Percentiles rank a stretch among this genome's conserved stretches.
These are phyloP conservation scores for Neomonachus schauinslandi DNA, from an alignment of 2,113 vertebrate genomes.

Conservation along the genomic window DNA sequence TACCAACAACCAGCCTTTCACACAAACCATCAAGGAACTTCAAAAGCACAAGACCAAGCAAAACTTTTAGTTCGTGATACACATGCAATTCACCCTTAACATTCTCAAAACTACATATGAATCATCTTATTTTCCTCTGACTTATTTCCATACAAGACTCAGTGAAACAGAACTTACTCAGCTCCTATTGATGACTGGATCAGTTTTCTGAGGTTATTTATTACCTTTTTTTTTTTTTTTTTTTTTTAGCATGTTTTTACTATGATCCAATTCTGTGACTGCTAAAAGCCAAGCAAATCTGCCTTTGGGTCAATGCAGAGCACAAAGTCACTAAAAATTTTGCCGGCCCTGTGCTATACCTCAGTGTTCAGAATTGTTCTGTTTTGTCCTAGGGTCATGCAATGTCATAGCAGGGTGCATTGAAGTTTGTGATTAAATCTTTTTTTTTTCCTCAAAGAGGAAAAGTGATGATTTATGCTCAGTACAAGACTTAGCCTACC, in stretches of 20 bases:
- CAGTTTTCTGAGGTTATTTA: slow-evolving; percentile 22
- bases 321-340: not conserved
- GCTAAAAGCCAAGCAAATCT: slow-evolving; percentile 19
- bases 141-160: slow-evolving; percentile 29
- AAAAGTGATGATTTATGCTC: not conserved
- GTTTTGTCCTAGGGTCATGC: not conserved
- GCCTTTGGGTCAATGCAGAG: not conserved
- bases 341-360: too few relatives aligned
- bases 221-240: not conserved
- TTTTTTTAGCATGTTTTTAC: slow-evolving; percentile 53
- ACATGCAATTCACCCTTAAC: not conserved
- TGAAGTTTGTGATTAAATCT: not conserved
- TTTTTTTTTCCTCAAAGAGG: not conserved
- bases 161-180: slow-evolving; percentile 50
- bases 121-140: slow-evolving; percentile 38
- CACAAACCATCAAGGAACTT: not conserved
- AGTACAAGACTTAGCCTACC: not conserved
- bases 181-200: not conserved
- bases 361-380: not conserved
- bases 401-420: not conserved
- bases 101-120: not conserved
- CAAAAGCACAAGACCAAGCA: not conserved
- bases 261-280: not conserved
- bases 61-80: not conserved
- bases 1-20: not conserved